phyloP scores from a whole-genome alignment of 1,140 invertebrate species.

The Brachionus calyciflorus region DNA sequence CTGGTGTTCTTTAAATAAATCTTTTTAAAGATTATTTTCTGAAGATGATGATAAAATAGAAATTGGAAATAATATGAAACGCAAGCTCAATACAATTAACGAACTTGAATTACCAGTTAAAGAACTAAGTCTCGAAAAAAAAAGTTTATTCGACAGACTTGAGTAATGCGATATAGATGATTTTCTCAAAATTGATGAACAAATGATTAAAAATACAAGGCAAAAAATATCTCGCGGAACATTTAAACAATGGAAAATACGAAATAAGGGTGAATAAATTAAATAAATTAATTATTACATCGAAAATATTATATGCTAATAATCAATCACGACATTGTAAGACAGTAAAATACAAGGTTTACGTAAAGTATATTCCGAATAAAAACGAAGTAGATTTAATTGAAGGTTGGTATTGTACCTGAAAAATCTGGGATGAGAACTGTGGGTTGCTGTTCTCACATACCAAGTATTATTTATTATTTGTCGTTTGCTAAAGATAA shows the following conservation, averaged over 20 bases:
- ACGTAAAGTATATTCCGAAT: neutral
- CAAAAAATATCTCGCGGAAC: neutral
- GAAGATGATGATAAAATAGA: neutral
- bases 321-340: neutral
- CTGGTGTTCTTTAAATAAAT: neutral
- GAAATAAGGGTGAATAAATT: neutral
- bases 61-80: too few species aligned
- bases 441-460: conserved; percentile 1
- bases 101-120: neutral
- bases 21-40: conserved; percentile 4
- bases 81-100: neutral
- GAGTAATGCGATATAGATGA: neutral
- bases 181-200: conserved; percentile 12
- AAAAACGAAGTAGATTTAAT: neutral
- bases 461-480: neutral
- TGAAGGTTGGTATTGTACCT: conserved; percentile 16
- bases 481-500: neutral
- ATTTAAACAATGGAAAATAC: conserved; percentile 5
- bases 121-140: neutral
- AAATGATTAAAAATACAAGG: neutral
- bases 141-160: neutral
- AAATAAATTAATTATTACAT: neutral
- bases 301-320: neutral
- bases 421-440: neutral
- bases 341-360: neutral